phyloP scores from a whole-genome alignment of 2,888 invertebrate genomes.

The Leptinotarsa haldemani region DNA sequence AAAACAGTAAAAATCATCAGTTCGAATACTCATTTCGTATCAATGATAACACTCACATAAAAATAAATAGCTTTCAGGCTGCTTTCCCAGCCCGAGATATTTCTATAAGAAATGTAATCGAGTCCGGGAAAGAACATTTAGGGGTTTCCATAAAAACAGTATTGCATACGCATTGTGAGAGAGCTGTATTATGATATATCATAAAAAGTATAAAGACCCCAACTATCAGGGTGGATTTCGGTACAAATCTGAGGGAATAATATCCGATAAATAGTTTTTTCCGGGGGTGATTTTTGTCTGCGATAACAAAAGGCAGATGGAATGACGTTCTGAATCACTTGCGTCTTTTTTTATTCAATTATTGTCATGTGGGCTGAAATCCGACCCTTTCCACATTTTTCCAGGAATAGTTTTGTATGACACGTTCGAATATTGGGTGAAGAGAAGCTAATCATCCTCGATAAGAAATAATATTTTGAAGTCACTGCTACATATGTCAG shows the following conservation, averaged over 20 bases:
- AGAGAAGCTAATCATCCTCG: too few species aligned
- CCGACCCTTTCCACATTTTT: too few species aligned
- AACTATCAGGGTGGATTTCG: conserved; percentile 59
- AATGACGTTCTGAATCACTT: conserved; percentile 35
- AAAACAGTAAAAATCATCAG: conserved; percentile 60
- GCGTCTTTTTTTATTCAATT: conserved; percentile 31
- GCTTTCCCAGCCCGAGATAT: conserved; percentile 51
- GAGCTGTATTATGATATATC: conserved; percentile 64
- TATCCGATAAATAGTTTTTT: conserved; percentile 55
- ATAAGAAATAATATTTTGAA: too few species aligned
- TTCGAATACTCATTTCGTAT: conserved; percentile 60
- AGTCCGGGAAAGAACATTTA: conserved; percentile 57
- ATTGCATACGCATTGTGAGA: conserved; percentile 65
- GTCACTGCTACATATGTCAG: too few species aligned
- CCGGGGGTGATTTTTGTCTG: conserved; percentile 48
- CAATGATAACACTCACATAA: conserved; percentile 67
- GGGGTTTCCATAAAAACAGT: conserved; percentile 64
- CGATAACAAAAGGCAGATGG: conserved; percentile 44
- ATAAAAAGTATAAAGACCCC: conserved; percentile 63
- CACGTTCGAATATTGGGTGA: too few species aligned
- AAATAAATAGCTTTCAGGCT: conserved; percentile 65
- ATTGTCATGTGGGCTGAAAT: not conserved
- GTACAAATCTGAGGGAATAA: conserved; percentile 60
- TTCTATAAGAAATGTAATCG: conserved; percentile 60
- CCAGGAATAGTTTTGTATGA: too few species aligned